Conservation (phyloP, 1,140 invertebrate genomes). For the Hyphantria cunea region DNA sequence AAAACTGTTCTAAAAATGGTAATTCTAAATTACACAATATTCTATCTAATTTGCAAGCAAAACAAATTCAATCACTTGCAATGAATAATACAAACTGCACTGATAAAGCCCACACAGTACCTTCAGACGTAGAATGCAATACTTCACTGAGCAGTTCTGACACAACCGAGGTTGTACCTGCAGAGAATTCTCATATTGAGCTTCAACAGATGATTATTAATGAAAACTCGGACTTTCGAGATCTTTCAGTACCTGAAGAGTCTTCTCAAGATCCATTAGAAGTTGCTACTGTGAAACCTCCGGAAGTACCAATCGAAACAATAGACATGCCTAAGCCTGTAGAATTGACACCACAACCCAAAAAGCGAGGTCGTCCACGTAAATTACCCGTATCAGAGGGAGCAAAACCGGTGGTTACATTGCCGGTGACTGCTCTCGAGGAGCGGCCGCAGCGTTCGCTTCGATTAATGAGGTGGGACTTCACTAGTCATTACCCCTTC, state of each 20-base stretch:
- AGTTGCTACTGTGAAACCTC: constrained; percentile 56
- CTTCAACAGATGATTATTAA: constrained; percentile 73
- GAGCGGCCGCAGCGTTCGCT: constrained; percentile 75
- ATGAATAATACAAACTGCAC: constrained; percentile 60
- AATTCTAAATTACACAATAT: constrained; percentile 78
- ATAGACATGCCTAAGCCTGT: constrained; percentile 51
- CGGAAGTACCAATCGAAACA: constrained; percentile 39
- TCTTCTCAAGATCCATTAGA: constrained; percentile 76
- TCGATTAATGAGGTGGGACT: constrained; percentile 66
- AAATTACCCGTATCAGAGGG: constrained; percentile 70
- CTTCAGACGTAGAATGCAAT: constrained; percentile 66
- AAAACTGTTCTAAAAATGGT: constrained; percentile 77
- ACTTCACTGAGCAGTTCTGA: constrained; percentile 69
- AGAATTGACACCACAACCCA: constrained; percentile 68
- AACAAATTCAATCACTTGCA: constrained; percentile 61
- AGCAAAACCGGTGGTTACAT: constrained; percentile 45
- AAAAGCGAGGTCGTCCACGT: constrained; percentile 77
- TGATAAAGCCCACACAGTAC: constrained; percentile 56
- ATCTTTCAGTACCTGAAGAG: constrained; percentile 65
- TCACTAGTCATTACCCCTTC: constrained; percentile 1
- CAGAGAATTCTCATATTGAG: constrained; percentile 58
- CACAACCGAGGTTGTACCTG: constrained; percentile 45
- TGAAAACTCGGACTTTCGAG: constrained; percentile 73
- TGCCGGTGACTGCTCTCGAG: constrained; percentile 69
- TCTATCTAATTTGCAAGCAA: constrained; percentile 70